Evolutionary conservation across 1,140 invertebrate genomes (phyloP), one percentile per base, ranked within the genome.

Genomic region (Lycorma delicatula): DNA sequence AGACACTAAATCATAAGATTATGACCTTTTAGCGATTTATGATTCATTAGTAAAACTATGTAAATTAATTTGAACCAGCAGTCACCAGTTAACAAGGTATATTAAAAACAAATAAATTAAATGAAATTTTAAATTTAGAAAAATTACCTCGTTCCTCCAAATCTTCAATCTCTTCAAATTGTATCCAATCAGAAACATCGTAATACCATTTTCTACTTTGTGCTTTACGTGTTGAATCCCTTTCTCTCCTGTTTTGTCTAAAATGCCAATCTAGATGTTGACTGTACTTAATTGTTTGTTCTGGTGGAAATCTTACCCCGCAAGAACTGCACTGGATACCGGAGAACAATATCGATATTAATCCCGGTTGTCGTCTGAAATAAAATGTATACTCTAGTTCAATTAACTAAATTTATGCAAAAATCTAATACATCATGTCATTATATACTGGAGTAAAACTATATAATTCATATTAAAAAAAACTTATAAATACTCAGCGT

Each of bases 231-330:
- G 85, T 82, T 1, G 88, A 87, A 65, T 93, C 89, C 57, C 90
- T 84, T 65, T 93, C 91, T 41, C 85, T 77, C 9, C 91, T 76
- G 72, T 98, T 98, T 71, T 93, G 89, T 9, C 93, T 75, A 73
- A 97, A 97, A 75, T 98, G 95, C 94, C 95, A 97, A 74, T 98
- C 93, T 26, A 97, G 78, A 75, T 97, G 95, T 69, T 93, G 88
- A 60, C 89, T 89, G 69, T 97, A 91, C 53, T 85, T 82, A 26
- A 90, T 86, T 1, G 89, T 91, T 65, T 91, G 84, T 69, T 92
- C 87, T 0, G 89, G 83, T 11, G 86, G 84, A 71, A 97, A 97
- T 36, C 95, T 77, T 25, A 89, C 82, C 16, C 93, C 93, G 75
- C 94, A 98, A 22, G 91, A 91, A 55, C 89, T 87, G 74, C 95